phyloP scores from a whole-genome alignment of 2,797 vertebrate species.

The Myotis pilosus region DNA sequence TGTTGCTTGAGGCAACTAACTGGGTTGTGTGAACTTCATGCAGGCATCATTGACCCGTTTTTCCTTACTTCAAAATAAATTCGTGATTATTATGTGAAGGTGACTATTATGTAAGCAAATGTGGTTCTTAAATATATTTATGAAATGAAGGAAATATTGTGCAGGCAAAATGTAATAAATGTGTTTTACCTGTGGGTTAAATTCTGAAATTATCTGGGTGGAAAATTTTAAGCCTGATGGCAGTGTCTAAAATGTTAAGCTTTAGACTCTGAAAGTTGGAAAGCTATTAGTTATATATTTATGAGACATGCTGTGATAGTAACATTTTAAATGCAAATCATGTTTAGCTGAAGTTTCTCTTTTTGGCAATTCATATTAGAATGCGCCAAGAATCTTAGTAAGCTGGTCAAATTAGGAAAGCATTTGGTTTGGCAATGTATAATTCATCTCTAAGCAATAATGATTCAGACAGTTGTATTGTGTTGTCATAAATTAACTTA shows the following conservation, averaged over 20 bases:
- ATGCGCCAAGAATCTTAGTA: not conserved
- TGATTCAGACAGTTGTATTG: not conserved
- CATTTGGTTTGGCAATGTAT: not conserved
- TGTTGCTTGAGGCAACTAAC: not conserved
- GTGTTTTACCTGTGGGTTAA: not conserved
- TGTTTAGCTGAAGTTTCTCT: slow-evolving; percentile 6
- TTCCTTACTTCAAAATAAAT: not conserved
- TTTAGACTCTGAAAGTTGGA: not conserved
- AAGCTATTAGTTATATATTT: not conserved
- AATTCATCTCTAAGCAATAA: slow-evolving; percentile 43
- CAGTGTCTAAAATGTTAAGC: not conserved
- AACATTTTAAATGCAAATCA: slow-evolving; percentile 45
- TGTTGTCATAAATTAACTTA: slow-evolving; percentile 38
- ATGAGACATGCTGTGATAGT: slow-evolving; percentile 13
- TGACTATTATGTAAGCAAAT: not conserved
- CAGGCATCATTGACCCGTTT: not conserved
- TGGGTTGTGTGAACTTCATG: not conserved
- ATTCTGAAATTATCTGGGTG: slow-evolving; percentile 41
- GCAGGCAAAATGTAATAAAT: not conserved
- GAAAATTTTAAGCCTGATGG: not conserved
- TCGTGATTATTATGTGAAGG: not conserved
- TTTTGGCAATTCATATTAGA: not conserved
- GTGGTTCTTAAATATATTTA: slow-evolving; percentile 5
- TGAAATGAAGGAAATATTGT: slow-evolving; percentile 39
- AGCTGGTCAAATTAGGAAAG: not conserved